Base-by-base conservation (phyloP, 2,113 vertebrate genomes). In the Hyperoodon ampullatus region DNA sequence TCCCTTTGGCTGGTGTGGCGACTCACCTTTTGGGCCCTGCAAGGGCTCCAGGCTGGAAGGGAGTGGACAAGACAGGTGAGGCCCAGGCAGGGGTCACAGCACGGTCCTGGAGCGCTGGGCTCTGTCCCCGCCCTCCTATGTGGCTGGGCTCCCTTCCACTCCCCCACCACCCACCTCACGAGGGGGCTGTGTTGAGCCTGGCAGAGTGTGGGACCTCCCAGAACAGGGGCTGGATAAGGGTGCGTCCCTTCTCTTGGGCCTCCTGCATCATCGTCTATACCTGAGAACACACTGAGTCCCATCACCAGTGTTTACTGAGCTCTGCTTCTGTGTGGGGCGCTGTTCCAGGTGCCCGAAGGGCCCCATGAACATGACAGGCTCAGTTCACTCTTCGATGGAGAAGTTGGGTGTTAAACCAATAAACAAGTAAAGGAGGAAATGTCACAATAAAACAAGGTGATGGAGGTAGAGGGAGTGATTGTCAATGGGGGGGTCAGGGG, bases 111-210 rank as follows among this genome's bases (percentile, higher is more conserved):
- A 19, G 65, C 0, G 6, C 28, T 16, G 42, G 24, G 12, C 13
- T 12, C 44, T 4, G 42, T 70, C 58, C 35, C 39, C 0, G 8
- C 28, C 3, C 16, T 23, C 11, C 2, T 1, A 0, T 12, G 8
- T 3, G 18, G 16, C 26, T 70, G 15, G n/a, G 42, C 39, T 30
- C 39, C 5, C 19, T 14, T 19, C 26, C 82, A 44, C 1, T 1
- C 61, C 18, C 58, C 50, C 14, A 0, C 50, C 13, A 0, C 53
- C 13, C 60, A 6, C 58, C 5, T 58, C 28, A 13, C 13, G 0
- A 4, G 7, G 12, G 2, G 21, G 9, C 81, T 55, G 18, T 6
- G 3, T 53, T 63, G 44, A 60, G 86, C 8, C 11, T 2, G 5
- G 7, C 21, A 33, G 33, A 33, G 26, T 5, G 0, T 16, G 21